A percentile compares a stretch with the other conserved stretches of the same genome.
phyloP scores from a whole-genome alignment of 1,140 invertebrate species.

The Lethocerus indicus region DNA sequence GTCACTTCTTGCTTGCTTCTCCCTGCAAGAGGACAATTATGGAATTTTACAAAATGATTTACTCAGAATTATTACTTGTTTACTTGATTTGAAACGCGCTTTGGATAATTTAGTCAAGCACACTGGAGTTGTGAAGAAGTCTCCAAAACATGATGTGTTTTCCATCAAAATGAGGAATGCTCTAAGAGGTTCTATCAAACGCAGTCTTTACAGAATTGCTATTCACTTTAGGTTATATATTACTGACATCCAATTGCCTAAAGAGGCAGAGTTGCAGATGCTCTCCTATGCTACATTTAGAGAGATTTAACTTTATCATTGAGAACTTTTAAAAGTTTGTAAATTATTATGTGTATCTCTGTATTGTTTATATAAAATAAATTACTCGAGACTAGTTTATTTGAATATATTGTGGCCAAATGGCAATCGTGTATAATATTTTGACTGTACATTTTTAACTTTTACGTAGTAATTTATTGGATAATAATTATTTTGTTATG shows the following conservation, averaged over 20 bases:
- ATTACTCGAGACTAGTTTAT: no score
- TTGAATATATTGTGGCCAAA: no score
- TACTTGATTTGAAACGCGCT: conserved; percentile 45
- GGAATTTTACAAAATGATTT: conserved; percentile 66
- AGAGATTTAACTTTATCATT: no score
- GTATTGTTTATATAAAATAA: no score
- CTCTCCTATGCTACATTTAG: background rate
- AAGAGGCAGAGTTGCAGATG: conserved; percentile 15
- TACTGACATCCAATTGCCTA: conserved; percentile 36
- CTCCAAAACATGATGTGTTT: conserved; percentile 31
- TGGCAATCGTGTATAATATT: no score
- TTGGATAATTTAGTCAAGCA: conserved; percentile 52
- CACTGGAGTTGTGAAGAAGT: conserved; percentile 30
- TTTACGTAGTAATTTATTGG: no score
- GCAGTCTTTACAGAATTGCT: conserved; percentile 57
- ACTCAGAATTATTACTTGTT: conserved; percentile 38
- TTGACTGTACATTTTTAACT: no score
- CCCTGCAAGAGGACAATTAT: conserved; percentile 55
- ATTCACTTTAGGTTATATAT: conserved; percentile 48
- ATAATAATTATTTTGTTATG: no score
- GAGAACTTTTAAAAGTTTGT: no score
- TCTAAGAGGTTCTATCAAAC: conserved; percentile 31
- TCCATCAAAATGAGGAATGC: conserved; percentile 39
- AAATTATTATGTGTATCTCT: no score
- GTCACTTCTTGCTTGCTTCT: conserved; percentile 42